Evolutionary conservation across 2,797 vertebrate genomes (phyloP).

Genomic region (Myripristis murdjan): DNA sequence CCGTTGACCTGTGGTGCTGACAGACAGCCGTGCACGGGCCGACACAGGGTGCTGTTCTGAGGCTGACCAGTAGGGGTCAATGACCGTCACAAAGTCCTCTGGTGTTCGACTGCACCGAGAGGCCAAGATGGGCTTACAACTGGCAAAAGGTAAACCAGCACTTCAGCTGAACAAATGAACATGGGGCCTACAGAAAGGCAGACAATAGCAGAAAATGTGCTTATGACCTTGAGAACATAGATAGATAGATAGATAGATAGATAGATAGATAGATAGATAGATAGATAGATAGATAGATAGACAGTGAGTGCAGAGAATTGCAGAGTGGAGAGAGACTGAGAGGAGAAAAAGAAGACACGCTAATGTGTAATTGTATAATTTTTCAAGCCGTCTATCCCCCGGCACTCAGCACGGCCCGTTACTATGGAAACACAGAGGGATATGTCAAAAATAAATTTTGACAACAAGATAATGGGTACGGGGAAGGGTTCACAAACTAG

Average conservation of each 20-base stretch:
- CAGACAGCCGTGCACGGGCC: constrained; percentile 4
- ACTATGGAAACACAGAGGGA: constrained; percentile 68
- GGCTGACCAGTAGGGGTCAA: constrained; percentile 78
- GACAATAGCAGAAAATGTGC: not conserved
- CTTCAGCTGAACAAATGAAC: not conserved
- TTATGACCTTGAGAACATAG: not conserved
- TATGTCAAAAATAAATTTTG: constrained; percentile 60
- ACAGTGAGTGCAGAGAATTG: not conserved
- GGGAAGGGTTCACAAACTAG: not conserved
- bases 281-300: constrained; percentile 23
- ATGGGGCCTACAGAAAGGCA: not conserved
- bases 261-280: constrained; percentile 20
- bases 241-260: constrained; percentile 11
- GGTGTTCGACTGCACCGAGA: not conserved
- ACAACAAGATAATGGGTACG: constrained; percentile 35
- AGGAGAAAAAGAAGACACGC: constrained; percentile 8
- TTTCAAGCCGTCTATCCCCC: constrained; percentile 33
- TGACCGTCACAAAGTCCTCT: constrained; percentile 61
- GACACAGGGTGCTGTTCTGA: constrained; percentile 46
- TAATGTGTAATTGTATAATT: constrained; percentile 14
- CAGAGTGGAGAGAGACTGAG: not conserved
- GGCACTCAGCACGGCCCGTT: constrained; percentile 39
- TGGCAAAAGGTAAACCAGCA: not conserved
- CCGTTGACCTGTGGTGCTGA: not conserved
- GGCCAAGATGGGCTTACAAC: not conserved